A percentile compares a stretch with the other conserved stretches of the same genome.
These are phyloP conservation scores for Myotis planiceps DNA, from an alignment of 2,797 vertebrate species.

Conservation along the genomic window DNA sequence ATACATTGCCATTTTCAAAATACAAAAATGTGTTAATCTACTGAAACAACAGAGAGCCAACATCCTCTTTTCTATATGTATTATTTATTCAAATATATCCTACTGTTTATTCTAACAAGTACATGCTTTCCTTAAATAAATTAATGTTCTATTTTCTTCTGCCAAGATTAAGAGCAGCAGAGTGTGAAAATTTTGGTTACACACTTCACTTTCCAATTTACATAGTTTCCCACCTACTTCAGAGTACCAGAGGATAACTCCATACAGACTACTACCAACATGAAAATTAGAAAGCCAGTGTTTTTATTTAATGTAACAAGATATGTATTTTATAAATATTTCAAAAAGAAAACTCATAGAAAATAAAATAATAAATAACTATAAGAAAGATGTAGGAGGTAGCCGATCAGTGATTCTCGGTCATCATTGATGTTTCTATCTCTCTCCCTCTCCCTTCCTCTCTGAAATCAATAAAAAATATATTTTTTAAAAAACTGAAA, in stretches of 20 bases:
- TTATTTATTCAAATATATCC: background rate
- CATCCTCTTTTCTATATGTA: background rate
- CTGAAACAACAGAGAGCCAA: background rate
- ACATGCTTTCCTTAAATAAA: constrained; percentile 18
- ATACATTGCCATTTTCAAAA: background rate
- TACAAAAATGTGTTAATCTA: background rate
- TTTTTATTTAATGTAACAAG: background rate
- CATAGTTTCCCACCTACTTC: background rate
- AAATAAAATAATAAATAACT: background rate
- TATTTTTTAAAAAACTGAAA: background rate
- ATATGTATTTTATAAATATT: background rate
- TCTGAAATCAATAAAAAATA: no score
- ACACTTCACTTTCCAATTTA: constrained; percentile 42
- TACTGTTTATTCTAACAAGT: background rate
- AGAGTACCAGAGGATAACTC: background rate
- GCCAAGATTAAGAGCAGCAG: background rate
- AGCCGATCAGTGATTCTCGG: no score
- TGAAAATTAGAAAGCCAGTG: constrained; percentile 1
- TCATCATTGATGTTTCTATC: no score
- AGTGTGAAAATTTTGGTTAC: constrained; percentile 2
- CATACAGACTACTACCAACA: background rate
- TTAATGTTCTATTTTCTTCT: background rate
- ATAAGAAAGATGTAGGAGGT: background rate
- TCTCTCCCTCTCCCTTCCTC: no score
- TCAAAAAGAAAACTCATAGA: background rate